Evolutionary conservation across 2,113 vertebrate genomes (phyloP), one percentile per base, ranked within the genome.

Genomic region (Calonectris borealis): DNA sequence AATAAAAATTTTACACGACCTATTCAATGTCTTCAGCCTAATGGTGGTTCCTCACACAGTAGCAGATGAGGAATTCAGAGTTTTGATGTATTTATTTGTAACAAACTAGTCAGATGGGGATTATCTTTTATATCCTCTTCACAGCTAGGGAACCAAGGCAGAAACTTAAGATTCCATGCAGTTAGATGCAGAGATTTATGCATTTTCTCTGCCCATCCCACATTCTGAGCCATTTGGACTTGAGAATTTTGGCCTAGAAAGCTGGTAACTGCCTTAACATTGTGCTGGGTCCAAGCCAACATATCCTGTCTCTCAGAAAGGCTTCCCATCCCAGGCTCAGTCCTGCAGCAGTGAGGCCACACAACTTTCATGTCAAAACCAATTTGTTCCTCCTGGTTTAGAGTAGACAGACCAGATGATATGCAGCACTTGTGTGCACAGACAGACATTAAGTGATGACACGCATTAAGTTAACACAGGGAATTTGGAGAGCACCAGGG

Each of bases 11-110:
- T 57, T 6, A 46, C 26, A 32, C 1, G 2, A 31, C 3, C 25
- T 72, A 42, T 22, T 65, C 65, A 29, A 7, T 8, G 12, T 5
- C n/a, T 75, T 55, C 64, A 66, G 44, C 49, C 55, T 19, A 20
- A 21, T 0, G 0, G 0, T 88, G 42, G 62, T 73, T 69, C 60
- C 69, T 82, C 31, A 34, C 44, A 44, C 55, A 31, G 44, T 4
- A 66, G 36, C 54, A 20, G 14, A 20, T 9, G 15, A 79, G 80
- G 34, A 66, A 11, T 11, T 24, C n/a, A 26, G 32, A 6, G 7
- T 22, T 76, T 38, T 46, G 21, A 24, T 29, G 57, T 25, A 29
- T 48, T 86, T 83, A 34, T 76, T 51, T 36, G 5, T 6, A 70
- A 46, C 10, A 16, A 40, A 76, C 14, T 31, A 12, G 34, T 48